phyloP scores from a whole-genome alignment of 92 coral and sea anemone genomes.

The Ricordea florida region DNA sequence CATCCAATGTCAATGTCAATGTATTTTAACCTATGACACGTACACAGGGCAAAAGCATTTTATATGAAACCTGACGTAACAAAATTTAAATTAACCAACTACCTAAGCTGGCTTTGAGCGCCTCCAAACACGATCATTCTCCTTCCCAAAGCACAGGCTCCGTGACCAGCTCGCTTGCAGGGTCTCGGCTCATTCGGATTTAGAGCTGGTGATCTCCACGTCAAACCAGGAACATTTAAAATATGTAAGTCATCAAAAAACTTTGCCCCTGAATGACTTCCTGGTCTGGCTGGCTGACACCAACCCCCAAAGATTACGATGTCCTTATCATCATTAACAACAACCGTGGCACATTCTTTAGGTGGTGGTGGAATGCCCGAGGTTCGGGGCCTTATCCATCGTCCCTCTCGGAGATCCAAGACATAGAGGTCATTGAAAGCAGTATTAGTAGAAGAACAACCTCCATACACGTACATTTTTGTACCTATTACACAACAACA shows the following conservation, averaged over 20 bases:
- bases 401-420: slow-evolving; percentile 71
- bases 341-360: slow-evolving; percentile 90
- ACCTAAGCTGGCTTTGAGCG: slow-evolving; percentile 97
- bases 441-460: slow-evolving; percentile 93
- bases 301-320: slow-evolving; percentile 92
- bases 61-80: too few species aligned
- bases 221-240: slow-evolving; percentile 41
- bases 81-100: too few species aligned
- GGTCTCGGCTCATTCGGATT: slow-evolving; percentile 55
- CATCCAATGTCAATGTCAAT: too few species aligned
- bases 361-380: slow-evolving; percentile 88
- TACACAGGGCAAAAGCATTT: too few species aligned
- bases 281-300: slow-evolving; percentile 87
- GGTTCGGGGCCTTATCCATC: slow-evolving; percentile 73
- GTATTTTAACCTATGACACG: too few species aligned
- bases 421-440: slow-evolving; percentile 90
- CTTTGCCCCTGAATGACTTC: slow-evolving; percentile 72
- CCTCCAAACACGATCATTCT: slow-evolving; percentile 96
- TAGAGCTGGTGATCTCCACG: slow-evolving; percentile 66
- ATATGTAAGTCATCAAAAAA: slow-evolving; percentile 83
- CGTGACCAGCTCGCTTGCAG: slow-evolving; percentile 94
- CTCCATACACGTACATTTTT: slow-evolving; percentile 92
- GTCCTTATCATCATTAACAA: slow-evolving; percentile 43
- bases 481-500: slow-evolving; percentile 77
- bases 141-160: slow-evolving; percentile 80